A percentile compares a stretch with the other conserved stretches of the same genome.
These are phyloP conservation scores for Boloria euphrosyne DNA, from an alignment of 2,888 invertebrate genomes.

Conservation along the genomic window DNA sequence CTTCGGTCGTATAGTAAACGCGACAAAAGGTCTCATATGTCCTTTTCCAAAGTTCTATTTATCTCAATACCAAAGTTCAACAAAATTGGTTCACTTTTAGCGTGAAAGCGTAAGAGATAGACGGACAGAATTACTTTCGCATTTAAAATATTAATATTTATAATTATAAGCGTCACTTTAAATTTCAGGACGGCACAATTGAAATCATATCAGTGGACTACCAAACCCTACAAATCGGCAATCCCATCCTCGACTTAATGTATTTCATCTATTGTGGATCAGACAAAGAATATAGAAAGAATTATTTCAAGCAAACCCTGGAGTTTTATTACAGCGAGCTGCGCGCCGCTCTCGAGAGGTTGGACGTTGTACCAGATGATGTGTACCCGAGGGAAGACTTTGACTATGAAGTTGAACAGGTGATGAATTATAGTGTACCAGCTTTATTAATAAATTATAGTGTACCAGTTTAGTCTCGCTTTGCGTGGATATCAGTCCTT, in stretches of 20 bases:
- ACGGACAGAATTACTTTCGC: too few species aligned
- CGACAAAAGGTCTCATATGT: too few species aligned
- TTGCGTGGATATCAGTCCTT: too few species aligned
- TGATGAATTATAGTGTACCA: slow-evolving; percentile 21
- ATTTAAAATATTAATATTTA: too few species aligned
- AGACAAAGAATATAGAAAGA: slow-evolving; percentile 47
- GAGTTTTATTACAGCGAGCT: slow-evolving; percentile 49
- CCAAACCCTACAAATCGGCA: slow-evolving; percentile 38
- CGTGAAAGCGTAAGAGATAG: too few species aligned
- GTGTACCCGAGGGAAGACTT: slow-evolving; percentile 46
- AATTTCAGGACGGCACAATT: slow-evolving; percentile 36
- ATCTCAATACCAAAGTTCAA: too few species aligned
- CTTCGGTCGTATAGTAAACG: too few species aligned
- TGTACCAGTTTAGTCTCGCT: too few species aligned
- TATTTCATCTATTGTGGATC: slow-evolving; percentile 50
- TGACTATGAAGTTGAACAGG: slow-evolving; percentile 47
- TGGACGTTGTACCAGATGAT: slow-evolving; percentile 43
- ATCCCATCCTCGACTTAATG: slow-evolving; percentile 42
- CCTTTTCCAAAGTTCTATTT: too few species aligned
- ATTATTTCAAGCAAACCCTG: slow-evolving; percentile 42
- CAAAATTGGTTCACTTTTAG: too few species aligned
- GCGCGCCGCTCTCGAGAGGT: slow-evolving; percentile 38
- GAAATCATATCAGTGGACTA: slow-evolving; percentile 40
- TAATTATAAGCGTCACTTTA: neutral
- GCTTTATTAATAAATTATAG: neutral